Conservation (phyloP, 2,888 invertebrate species). For the Macroteleia sp. region DNA sequence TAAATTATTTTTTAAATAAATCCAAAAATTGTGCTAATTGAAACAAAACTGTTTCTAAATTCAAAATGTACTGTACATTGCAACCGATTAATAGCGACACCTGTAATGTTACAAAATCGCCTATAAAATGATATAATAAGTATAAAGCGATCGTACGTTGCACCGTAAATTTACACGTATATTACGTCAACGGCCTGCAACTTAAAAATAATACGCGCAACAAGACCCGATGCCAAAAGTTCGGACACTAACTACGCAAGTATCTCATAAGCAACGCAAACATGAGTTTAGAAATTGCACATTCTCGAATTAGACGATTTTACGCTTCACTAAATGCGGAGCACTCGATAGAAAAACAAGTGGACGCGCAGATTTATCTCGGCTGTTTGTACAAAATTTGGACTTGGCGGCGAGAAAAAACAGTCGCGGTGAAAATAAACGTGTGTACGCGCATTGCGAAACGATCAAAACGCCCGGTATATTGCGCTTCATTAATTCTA, state of each 20-base stretch:
- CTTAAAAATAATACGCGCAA: slow-evolving; percentile 55
- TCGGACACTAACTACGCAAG: slow-evolving; percentile 38
- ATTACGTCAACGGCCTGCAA: slow-evolving; percentile 24
- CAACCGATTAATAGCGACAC: too few species aligned
- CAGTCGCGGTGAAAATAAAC: slow-evolving; percentile 1
- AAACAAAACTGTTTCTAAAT: too few species aligned
- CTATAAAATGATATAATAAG: too few species aligned
- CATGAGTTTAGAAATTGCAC: slow-evolving; percentile 40
- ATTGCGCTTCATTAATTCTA: slow-evolving; percentile 42
- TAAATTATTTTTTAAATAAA: too few species aligned
- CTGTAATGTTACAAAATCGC: too few species aligned
- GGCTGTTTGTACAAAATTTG: neutral
- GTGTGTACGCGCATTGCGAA: slow-evolving; percentile 20
- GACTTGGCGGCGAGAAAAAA: too few species aligned
- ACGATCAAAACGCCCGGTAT: slow-evolving; percentile 18
- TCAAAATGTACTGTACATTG: too few species aligned
- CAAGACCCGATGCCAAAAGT: slow-evolving; percentile 39
- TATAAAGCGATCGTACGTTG: too few species aligned
- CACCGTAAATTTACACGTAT: slow-evolving; percentile 21
- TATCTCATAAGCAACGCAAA: slow-evolving; percentile 23
- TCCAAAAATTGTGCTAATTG: too few species aligned
- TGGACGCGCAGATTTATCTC: slow-evolving; percentile 18
- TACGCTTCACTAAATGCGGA: slow-evolving; percentile 33
- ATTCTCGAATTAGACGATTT: slow-evolving; percentile 54
- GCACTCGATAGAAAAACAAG: slow-evolving; percentile 49